Evolutionary conservation across 2,113 vertebrate species (phyloP).

Genomic region (Axis porcinus): DNA sequence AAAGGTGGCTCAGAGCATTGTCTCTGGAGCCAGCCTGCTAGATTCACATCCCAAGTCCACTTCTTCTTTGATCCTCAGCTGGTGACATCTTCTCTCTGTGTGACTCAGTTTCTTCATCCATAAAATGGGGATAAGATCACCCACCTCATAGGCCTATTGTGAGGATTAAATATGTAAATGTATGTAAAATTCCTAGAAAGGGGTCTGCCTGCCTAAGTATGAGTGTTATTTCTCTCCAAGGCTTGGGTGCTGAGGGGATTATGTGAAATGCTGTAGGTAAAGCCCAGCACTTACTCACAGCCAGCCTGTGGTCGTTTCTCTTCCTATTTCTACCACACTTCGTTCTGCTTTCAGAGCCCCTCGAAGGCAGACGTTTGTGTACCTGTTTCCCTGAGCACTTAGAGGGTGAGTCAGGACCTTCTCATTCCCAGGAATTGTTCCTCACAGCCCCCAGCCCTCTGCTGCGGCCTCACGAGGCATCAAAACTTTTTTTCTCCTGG

Average conservation of each 20-base stretch:
- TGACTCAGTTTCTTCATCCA: neutral
- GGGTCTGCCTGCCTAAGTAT: neutral
- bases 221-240: neutral
- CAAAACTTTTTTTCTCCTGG: neutral
- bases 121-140: neutral
- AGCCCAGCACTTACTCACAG: rapidly evolving
- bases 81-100: neutral
- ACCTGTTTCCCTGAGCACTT: neutral
- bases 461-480: no score
- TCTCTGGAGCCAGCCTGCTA: neutral
- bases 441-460: neutral
- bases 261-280: neutral
- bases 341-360: neutral
- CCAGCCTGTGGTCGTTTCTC: rapidly evolving
- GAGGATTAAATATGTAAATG: neutral
- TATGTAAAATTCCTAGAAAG: rapidly evolving
- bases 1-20: neutral
- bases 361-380: neutral
- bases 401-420: neutral
- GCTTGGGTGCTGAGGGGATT: neutral
- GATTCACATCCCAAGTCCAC: neutral
- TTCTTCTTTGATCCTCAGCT: neutral
- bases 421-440: neutral
- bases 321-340: neutral
- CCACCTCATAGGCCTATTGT: neutral